Evolutionary conservation across 1,140 invertebrate genomes (phyloP), one percentile per base, ranked within the genome.

Genomic region (Platyura marginata): DNA sequence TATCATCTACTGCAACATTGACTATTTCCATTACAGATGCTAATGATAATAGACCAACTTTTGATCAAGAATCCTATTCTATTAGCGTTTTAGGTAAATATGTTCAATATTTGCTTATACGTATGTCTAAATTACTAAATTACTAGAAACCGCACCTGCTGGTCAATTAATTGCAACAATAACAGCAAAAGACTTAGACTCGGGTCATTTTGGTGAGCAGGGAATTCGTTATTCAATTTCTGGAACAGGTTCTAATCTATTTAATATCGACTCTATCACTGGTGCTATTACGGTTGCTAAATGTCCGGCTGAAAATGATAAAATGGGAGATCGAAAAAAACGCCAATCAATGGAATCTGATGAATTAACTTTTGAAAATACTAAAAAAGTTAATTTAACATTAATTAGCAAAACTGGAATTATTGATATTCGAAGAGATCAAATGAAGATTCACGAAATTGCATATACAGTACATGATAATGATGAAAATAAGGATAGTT

Each of bases 11-110:
- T 3, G 84, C 86, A 0, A 91, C 84, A 11, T 79, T 95, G 2
- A 86, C 77, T 0, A 74, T 95, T 1, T 71, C 75, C 10, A 75
- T 93, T 29, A 66, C 74, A 6, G 88, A 94, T 63, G 77, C 81
- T n/a, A 93, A 93, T 63, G 88, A 93, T 64, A 91, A 92, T 61
- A 72, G 79, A 4, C 88, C 89, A 3, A 67, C 67, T 11, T 93
- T 93, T 60, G 68, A 75, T 21, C 72, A 77, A 51, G 74, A 79
- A 35, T 72, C 74, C 10, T 89, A 86, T 56, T 74, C 73, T 1
- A 75, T 76, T 1, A 58, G 53, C 3, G 71, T 91, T 16, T 72
- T 72, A 1, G 38, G 44, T 45, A 34, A 40, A 15, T 32, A 11
- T 8, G 25, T 13, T 29, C 13, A 8, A 29, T 29, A 13, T 29